Conservation (phyloP, 2,797 vertebrate species). For the Okamejei kenojei region DNA sequence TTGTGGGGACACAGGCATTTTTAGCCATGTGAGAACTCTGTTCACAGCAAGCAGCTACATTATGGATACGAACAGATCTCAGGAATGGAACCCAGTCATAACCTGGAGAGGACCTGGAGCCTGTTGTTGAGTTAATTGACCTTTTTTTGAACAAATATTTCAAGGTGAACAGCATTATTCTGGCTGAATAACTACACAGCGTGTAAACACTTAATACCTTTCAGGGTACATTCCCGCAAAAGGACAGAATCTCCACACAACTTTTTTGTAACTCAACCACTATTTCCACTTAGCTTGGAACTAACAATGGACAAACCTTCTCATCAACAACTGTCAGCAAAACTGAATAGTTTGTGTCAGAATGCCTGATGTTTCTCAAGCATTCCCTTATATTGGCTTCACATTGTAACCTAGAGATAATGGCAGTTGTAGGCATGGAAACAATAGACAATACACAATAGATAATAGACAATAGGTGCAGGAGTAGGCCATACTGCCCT, state of each 20-base stretch:
- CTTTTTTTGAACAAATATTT: background rate
- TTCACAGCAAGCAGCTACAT: too few species aligned
- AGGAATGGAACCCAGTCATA: too few species aligned
- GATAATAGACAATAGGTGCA: too few species aligned
- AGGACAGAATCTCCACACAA: background rate
- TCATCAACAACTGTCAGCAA: background rate
- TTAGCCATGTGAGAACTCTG: too few species aligned
- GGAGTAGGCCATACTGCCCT: too few species aligned
- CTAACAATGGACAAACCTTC: background rate
- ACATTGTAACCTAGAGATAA: background rate
- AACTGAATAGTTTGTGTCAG: background rate
- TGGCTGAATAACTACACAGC: background rate
- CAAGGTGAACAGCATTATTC: too few species aligned
- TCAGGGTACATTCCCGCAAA: background rate
- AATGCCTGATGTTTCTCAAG: background rate
- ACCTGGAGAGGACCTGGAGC: background rate
- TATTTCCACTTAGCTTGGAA: background rate
- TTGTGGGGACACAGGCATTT: too few species aligned
- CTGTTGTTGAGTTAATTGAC: background rate
- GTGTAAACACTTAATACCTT: background rate
- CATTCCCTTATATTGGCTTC: background rate
- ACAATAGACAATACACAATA: too few species aligned
- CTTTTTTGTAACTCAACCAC: background rate
- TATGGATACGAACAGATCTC: too few species aligned
- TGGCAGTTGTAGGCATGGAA: background rate